Evolutionary conservation across 2,797 vertebrate species (phyloP), one percentile per base, ranked within the genome.

Genomic region (Pampus argenteus): DNA sequence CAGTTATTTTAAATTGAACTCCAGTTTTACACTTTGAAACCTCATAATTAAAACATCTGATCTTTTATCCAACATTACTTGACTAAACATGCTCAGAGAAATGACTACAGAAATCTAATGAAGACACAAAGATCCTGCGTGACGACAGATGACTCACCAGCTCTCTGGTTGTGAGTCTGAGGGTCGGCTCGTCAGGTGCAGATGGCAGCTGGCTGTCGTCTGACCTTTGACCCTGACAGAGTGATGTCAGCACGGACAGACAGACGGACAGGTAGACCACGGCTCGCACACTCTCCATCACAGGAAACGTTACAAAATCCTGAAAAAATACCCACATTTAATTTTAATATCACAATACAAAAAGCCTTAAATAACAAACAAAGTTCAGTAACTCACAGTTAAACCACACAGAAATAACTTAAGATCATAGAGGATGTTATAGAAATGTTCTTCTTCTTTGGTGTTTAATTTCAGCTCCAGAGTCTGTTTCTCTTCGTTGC

Each of bases 231-330:
- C 91, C 89, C 74, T 85, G 87, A 66, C 91, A 92, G 9, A 88
- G 54, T 15, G 85, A 79, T 25, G 86, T 82, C 79, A 95, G 76
- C 50, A 93, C 51, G 8, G 91, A 86, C 82, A 95, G 80, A 71
- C 89, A 90, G 72, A 93, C 60, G 42, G 91, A 86, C 79, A 95
- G 87, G 81, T 82, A 93, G 72, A 94, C 54, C 0, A 80, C 70
- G 0, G 79, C 70, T 45, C 91, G 86, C 20, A 89, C 44, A 17
- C 88, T 90, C 83, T 94, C 94, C 94, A 95, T 95, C 40, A 6
- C 40, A 49, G 49, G 5, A 63, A 45, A n/a, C 1, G 3, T n/a
- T 9, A 6, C 26, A 70, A 36, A 28, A 44, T n/a, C 44, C 66
- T 74, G 15, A n/a, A 63, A 47, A 18, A 42, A 42, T 17, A 42